Conservation (phyloP, 2,113 vertebrate species). For the Pongo pygmaeus region DNA sequence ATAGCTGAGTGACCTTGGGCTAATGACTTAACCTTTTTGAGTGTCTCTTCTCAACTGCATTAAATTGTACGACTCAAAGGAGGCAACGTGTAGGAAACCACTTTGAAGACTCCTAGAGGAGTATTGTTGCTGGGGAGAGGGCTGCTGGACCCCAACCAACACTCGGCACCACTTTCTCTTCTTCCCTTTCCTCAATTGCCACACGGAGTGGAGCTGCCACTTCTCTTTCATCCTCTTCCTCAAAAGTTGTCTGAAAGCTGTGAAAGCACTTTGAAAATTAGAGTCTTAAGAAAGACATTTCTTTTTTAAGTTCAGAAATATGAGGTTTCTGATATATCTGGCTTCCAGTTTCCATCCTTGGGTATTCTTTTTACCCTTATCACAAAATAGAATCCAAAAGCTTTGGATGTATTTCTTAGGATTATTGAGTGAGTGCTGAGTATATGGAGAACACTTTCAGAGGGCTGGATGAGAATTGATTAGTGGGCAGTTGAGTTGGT, state of each 20-base stretch:
- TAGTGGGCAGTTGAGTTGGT: background rate
- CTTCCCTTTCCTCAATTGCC: background rate
- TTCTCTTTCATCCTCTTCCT: background rate
- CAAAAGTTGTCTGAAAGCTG: background rate
- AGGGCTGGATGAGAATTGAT: background rate
- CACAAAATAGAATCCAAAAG: background rate
- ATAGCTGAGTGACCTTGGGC: background rate
- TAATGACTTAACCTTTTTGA: background rate
- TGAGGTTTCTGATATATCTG: background rate
- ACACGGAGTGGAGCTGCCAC: background rate
- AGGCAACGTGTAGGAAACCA: background rate
- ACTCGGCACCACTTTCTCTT: background rate
- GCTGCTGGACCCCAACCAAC: background rate
- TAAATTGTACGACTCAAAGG: background rate
- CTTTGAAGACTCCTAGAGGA: background rate
- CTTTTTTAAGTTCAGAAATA: background rate
- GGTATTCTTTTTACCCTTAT: background rate
- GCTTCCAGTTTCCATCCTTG: background rate
- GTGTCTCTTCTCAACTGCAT: background rate
- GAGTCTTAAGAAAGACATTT: background rate
- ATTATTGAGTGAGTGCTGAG: background rate
- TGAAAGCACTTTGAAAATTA: background rate
- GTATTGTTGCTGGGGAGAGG: background rate
- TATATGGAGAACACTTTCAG: background rate
- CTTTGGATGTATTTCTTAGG: background rate